A percentile compares a stretch with the other conserved stretches of the same genome.
Conservation (phyloP, 1,140 invertebrate genomes). For the Caenorhabditis remanei region DNA sequence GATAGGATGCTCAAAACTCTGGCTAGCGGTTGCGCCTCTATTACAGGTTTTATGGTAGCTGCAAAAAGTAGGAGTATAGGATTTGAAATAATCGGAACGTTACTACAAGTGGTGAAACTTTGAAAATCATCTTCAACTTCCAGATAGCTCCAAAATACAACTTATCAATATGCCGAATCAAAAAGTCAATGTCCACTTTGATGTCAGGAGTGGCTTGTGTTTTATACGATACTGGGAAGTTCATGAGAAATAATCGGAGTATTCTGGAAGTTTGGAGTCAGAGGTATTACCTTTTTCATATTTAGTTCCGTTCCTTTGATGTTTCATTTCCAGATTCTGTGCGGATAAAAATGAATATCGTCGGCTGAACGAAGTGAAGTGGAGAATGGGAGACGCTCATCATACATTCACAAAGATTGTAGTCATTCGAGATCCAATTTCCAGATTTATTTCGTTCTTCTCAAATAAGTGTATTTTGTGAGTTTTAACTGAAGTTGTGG, state of each 20-base stretch:
- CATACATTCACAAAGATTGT: conserved; percentile 18
- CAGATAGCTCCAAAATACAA: conserved; percentile 48
- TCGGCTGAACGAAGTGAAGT: conserved; percentile 6
- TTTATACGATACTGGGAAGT: conserved; percentile 6
- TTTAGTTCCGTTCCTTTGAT: background rate
- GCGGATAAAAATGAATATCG: conserved; percentile 40
- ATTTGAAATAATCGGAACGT: no score
- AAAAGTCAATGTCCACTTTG: conserved; percentile 29
- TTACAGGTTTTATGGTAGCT: no score
- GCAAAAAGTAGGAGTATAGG: no score
- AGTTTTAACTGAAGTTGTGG: background rate
- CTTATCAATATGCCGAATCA: conserved; percentile 29
- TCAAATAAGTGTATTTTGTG: conserved; percentile 48
- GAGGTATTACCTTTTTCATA: background rate
- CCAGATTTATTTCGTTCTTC: conserved; percentile 40
- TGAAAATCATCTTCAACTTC: background rate
- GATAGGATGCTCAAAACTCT: no score
- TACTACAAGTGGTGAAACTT: no score
- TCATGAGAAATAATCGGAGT: conserved; percentile 43
- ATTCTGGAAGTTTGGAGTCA: conserved; percentile 33
- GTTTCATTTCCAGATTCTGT: conserved; percentile 17
- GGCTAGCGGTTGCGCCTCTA: no score
- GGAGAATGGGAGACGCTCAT: conserved; percentile 34
- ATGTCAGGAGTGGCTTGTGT: conserved; percentile 37
- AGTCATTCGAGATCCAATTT: conserved; percentile 19